phyloP scores from a whole-genome alignment of 2,888 invertebrate genomes.

The Thelaira solivaga region DNA sequence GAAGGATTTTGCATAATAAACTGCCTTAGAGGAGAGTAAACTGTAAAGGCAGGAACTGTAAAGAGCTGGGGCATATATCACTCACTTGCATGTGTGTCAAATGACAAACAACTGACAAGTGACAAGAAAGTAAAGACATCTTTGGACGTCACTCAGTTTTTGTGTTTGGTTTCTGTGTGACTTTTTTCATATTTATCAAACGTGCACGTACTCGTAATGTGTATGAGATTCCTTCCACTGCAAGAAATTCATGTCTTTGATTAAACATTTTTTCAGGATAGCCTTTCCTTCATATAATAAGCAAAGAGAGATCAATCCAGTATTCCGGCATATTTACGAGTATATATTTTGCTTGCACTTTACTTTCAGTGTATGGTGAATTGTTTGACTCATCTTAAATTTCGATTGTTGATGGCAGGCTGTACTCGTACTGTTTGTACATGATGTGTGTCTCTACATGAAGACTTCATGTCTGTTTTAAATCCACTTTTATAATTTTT shows the following conservation, averaged over 20 bases:
- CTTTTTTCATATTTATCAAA: constrained; percentile 37
- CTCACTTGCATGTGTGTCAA: constrained; percentile 74
- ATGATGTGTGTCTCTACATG: constrained; percentile 35
- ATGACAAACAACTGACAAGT: constrained; percentile 76
- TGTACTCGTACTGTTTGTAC: constrained; percentile 25
- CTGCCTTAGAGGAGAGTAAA: constrained; percentile 37
- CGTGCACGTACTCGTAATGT: background rate
- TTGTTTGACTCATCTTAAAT: constrained; percentile 30
- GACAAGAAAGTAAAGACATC: constrained; percentile 70
- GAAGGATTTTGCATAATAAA: constrained; percentile 49
- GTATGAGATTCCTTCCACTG: background rate
- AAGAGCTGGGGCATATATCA: constrained; percentile 72
- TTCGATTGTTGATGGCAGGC: constrained; percentile 49
- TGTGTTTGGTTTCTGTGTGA: background rate
- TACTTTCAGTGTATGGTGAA: background rate
- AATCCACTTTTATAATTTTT: constrained; percentile 45
- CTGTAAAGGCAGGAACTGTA: constrained; percentile 51
- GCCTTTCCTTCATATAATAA: too few relatives aligned
- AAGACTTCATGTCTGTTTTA: constrained; percentile 42
- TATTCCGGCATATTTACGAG: too few relatives aligned
- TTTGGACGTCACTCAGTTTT: constrained; percentile 50
- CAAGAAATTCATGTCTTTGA: too few relatives aligned
- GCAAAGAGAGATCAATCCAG: too few relatives aligned
- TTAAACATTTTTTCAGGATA: too few relatives aligned
- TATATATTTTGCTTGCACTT: background rate